A percentile compares a stretch with the other conserved stretches of the same genome.
Conservation (phyloP, 2,113 vertebrate genomes). For the Mormyrus iriodes region DNA sequence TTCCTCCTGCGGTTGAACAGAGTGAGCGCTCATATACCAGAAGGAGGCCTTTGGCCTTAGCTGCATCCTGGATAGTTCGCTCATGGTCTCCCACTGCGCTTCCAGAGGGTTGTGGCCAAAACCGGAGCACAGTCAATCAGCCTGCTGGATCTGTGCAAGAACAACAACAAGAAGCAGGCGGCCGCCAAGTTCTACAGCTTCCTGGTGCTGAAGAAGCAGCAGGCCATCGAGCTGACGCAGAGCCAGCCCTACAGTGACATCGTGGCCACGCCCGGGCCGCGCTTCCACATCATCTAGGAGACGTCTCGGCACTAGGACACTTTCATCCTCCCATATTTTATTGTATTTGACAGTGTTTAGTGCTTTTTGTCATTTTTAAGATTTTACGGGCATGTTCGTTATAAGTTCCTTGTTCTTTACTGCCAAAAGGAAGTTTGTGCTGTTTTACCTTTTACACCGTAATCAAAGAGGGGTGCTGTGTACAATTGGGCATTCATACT, state of each 20-base stretch:
- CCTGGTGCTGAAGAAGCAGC: conserved; percentile 96
- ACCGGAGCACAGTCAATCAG: conserved; percentile 92
- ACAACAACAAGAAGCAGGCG: conserved; percentile 94
- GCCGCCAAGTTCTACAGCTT: conserved; percentile 99
- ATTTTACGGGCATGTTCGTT: background rate
- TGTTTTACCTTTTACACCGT: background rate
- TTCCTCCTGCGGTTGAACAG: background rate
- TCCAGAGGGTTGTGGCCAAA: conserved; percentile 88
- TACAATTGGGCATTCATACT: background rate
- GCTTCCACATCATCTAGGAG: conserved; percentile 76
- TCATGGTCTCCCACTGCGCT: conserved; percentile 22
- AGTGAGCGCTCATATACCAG: background rate
- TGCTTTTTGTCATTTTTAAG: conserved; percentile 10
- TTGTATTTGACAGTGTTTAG: conserved; percentile 6
- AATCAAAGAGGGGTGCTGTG: background rate
- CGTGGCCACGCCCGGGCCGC: conserved; percentile 85
- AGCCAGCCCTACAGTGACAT: conserved; percentile 93
- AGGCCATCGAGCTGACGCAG: conserved; percentile 91
- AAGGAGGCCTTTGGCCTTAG: background rate
- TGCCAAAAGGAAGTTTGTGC: background rate
- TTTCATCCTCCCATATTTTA: background rate
- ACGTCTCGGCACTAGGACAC: background rate
- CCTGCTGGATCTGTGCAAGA: conserved; percentile 89
- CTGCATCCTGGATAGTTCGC: background rate
- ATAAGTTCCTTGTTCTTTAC: background rate